phyloP scores from a whole-genome alignment of 35 echinoderm and acorn worm genomes.

The Ophioderma brevispina region DNA sequence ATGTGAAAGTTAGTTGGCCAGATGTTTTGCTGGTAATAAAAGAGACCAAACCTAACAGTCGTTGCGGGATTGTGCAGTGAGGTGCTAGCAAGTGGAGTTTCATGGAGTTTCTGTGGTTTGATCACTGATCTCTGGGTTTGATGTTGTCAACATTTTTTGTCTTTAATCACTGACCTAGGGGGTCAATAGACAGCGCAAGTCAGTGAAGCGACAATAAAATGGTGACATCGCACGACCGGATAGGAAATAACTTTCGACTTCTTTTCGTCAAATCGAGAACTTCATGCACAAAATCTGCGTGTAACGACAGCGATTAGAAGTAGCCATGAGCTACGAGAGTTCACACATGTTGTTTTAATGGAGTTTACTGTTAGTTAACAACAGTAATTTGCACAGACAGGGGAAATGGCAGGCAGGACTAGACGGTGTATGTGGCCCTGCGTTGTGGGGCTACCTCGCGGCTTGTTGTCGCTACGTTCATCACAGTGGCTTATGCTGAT shows the following conservation, averaged over 20 bases:
- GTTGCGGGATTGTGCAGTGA: too few species aligned
- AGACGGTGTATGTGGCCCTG: not conserved
- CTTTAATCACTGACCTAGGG: not conserved
- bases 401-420: not conserved
- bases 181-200: not conserved
- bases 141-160: too few species aligned
- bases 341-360: not conserved
- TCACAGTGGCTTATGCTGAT: not conserved
- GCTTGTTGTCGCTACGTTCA: slow-evolving; percentile 15
- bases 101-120: too few species aligned
- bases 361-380: not conserved
- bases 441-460: not conserved
- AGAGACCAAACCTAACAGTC: too few species aligned
- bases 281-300: not conserved
- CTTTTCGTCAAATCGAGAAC: not conserved
- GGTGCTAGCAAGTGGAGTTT: too few species aligned
- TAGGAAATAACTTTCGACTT: not conserved
- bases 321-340: not conserved
- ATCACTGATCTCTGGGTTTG: too few species aligned
- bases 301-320: not conserved
- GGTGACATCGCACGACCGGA: not conserved
- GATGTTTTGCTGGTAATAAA: too few species aligned
- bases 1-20: too few species aligned
- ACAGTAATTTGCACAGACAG: not conserved
- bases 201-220: not conserved